Percentiles rank a stretch among this genome's conserved stretches.
These are phyloP conservation scores for Drosophila mimetica DNA, from an alignment of 2,888 invertebrate genomes.

Conservation along the genomic window DNA sequence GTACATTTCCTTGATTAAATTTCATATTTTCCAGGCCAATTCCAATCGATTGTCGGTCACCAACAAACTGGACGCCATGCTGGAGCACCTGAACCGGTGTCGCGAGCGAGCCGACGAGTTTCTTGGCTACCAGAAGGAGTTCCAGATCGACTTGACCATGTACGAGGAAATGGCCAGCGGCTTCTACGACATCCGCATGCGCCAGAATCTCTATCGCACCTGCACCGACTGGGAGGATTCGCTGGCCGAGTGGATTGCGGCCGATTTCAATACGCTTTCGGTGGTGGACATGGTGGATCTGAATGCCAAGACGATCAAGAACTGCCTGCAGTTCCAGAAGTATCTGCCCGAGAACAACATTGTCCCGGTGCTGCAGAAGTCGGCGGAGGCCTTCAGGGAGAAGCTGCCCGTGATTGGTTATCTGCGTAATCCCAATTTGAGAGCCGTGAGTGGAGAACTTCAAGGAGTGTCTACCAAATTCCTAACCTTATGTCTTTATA, in stretches of 20 bases:
- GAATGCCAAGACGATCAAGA: slow-evolving; percentile 89
- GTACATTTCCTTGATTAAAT: neutral
- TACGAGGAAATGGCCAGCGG: slow-evolving; percentile 93
- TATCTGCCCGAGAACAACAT: slow-evolving; percentile 92
- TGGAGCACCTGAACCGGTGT: slow-evolving; percentile 87
- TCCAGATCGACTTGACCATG: slow-evolving; percentile 93
- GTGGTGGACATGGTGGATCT: slow-evolving; percentile 89
- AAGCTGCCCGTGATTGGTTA: slow-evolving; percentile 92
- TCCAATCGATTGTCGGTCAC: slow-evolving; percentile 89
- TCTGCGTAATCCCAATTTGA: slow-evolving; percentile 91
- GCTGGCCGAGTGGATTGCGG: slow-evolving; percentile 87
- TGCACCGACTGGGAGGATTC: slow-evolving; percentile 90
- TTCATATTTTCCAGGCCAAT: slow-evolving; percentile 86
- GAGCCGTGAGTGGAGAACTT: slow-evolving; percentile 83
- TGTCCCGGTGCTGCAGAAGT: slow-evolving; percentile 90
- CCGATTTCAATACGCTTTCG: slow-evolving; percentile 85
- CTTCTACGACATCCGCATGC: slow-evolving; percentile 90
- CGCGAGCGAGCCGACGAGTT: slow-evolving; percentile 90
- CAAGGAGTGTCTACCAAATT: neutral
- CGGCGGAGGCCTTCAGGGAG: slow-evolving; percentile 91
- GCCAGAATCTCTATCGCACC: slow-evolving; percentile 92
- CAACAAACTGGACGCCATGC: slow-evolving; percentile 87
- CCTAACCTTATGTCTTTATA: no score
- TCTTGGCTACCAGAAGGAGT: slow-evolving; percentile 92
- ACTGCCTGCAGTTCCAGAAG: slow-evolving; percentile 91